Conservation (phyloP, 2,797 vertebrate genomes). For the Betta splendens region DNA sequence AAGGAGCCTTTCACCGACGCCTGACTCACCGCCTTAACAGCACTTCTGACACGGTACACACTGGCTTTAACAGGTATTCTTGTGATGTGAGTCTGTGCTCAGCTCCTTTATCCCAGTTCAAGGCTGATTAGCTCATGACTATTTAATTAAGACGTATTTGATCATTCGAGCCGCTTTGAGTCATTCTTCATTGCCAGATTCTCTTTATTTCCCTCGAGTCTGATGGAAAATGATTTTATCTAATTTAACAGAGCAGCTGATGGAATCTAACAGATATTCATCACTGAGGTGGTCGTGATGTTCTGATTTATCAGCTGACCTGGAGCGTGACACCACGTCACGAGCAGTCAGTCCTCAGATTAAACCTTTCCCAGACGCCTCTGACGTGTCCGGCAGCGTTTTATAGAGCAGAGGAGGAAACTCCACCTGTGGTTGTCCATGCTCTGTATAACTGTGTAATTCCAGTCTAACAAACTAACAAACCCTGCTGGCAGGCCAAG, state of each 20-base stretch:
- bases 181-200: no score
- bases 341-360: no score
- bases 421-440: slow-evolving; percentile 62
- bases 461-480: slow-evolving; percentile 69
- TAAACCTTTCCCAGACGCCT: slow-evolving; percentile 43
- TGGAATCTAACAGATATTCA: no score
- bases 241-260: no score
- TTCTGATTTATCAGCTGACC: no score
- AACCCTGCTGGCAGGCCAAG: slow-evolving; percentile 58
- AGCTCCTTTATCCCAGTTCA: no score
- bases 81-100: slow-evolving; percentile 1
- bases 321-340: background rate
- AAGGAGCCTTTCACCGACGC: slow-evolving; percentile 65
- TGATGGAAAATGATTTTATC: no score
- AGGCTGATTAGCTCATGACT: no score
- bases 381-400: slow-evolving; percentile 43
- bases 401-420: slow-evolving; percentile 63
- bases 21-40: slow-evolving; percentile 31
- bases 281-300: no score
- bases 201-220: no score
- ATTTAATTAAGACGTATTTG: no score
- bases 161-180: no score
- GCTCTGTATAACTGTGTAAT: slow-evolving; percentile 55
- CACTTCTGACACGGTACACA: slow-evolving; percentile 10
- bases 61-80: slow-evolving; percentile 22